Percentiles rank a stretch among this genome's conserved stretches.
These are phyloP conservation scores for Polypedilum pembai DNA, from an alignment of 1,140 invertebrate genomes.

Conservation along the genomic window DNA sequence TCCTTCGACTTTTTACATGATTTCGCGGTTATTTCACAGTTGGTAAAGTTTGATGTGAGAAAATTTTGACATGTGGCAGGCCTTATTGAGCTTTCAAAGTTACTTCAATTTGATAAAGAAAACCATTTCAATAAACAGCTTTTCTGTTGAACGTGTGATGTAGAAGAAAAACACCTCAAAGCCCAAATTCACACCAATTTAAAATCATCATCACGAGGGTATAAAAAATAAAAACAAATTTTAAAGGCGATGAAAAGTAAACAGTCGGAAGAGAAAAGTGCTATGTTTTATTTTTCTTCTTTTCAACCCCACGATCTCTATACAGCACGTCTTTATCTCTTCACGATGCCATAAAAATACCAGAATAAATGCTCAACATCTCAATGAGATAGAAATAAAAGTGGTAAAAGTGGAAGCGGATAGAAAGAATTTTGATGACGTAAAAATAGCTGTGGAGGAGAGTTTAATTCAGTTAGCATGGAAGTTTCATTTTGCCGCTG, in stretches of 20 bases:
- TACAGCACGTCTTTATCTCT: neutral
- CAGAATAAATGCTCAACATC: neutral
- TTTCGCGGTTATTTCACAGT: too few species aligned
- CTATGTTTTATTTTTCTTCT: too few species aligned
- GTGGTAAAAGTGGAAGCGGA: too few species aligned
- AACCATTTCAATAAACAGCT: too few species aligned
- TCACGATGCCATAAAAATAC: slow-evolving; percentile 5
- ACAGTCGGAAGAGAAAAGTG: too few species aligned
- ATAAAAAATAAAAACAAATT: neutral
- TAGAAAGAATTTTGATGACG: neutral
- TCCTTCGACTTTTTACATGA: too few species aligned
- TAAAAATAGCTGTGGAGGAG: neutral
- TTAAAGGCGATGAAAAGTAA: too few species aligned
- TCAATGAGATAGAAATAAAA: neutral
- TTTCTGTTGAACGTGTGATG: too few species aligned
- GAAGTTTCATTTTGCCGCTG: neutral
- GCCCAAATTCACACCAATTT: neutral
- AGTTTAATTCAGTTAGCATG: neutral
- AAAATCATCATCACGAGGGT: neutral
- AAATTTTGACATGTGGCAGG: too few species aligned
- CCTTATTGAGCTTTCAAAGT: too few species aligned
- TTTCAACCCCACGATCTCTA: neutral
- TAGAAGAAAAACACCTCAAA: neutral
- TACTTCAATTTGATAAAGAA: too few species aligned
- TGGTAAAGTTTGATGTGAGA: too few species aligned